Evolutionary conservation across 2,797 vertebrate species (phyloP).

Genomic region (Syngnathus rostellatus): DNA sequence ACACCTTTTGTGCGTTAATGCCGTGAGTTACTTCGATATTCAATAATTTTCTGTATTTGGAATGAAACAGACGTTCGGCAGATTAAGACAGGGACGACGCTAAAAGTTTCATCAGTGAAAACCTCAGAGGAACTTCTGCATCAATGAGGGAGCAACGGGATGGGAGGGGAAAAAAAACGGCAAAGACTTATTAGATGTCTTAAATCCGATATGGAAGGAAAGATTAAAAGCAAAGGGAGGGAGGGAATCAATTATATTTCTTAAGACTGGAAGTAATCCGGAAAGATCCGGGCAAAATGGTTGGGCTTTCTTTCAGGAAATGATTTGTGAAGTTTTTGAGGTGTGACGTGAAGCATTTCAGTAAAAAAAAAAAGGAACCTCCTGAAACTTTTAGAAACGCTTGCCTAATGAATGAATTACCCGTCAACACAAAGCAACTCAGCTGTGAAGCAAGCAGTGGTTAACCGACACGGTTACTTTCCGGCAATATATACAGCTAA

Average conservation of each 20-base stretch:
- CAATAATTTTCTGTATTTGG: background rate
- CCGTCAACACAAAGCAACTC: background rate
- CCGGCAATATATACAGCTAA: background rate
- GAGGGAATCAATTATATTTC: conserved; percentile 8
- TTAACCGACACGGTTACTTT: too few relatives aligned
- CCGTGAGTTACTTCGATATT: background rate
- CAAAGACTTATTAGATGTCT: background rate
- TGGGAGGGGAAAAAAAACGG: background rate
- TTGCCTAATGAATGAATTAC: background rate
- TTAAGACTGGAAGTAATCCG: background rate
- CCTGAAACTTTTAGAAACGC: background rate
- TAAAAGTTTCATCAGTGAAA: background rate
- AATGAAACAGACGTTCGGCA: background rate
- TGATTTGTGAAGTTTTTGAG: background rate
- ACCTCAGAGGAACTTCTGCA: conserved; percentile 6
- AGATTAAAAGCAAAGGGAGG: background rate
- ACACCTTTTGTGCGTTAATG: too few relatives aligned
- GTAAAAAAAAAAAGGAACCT: background rate
- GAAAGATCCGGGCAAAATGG: background rate
- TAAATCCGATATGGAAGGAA: background rate
- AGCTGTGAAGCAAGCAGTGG: background rate
- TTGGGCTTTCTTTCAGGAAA: background rate
- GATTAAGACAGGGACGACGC: background rate
- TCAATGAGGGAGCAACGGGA: background rate
- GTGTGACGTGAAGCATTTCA: background rate